These are phyloP conservation scores for Sapajus apella DNA, from an alignment of 2,113 vertebrate genomes.

Conservation along the genomic window DNA sequence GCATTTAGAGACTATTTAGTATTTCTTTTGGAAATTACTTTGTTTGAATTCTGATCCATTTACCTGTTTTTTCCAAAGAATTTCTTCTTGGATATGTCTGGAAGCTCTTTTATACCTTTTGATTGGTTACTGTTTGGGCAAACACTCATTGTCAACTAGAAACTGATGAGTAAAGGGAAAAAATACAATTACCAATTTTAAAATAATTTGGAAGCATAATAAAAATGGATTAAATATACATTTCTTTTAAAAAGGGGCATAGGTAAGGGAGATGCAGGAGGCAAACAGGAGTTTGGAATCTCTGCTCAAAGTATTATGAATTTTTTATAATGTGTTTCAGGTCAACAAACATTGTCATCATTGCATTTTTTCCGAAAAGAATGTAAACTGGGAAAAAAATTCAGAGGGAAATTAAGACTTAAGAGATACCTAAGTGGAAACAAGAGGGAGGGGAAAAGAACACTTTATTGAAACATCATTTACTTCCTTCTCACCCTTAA, in stretches of 20 bases:
- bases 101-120: background rate
- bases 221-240: background rate
- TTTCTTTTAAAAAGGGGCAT: background rate
- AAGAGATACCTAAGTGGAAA: background rate
- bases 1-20: background rate
- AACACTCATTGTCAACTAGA: background rate
- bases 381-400: background rate
- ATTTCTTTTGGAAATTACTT: background rate
- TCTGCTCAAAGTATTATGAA: background rate
- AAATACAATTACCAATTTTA: background rate
- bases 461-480: slow-evolving; percentile 29
- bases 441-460: background rate
- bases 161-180: background rate
- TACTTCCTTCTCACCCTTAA: slow-evolving; percentile 37
- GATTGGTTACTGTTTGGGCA: background rate
- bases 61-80: background rate
- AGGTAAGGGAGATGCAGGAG: background rate
- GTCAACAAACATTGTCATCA: background rate
- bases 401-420: slow-evolving; percentile 21
- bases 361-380: background rate
- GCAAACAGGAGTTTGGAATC: background rate
- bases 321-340: background rate
- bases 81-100: background rate
- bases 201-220: background rate
- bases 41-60: background rate